Evolutionary conservation across 2,888 invertebrate genomes (phyloP).

Genomic region (Philopedon plagiatum): DNA sequence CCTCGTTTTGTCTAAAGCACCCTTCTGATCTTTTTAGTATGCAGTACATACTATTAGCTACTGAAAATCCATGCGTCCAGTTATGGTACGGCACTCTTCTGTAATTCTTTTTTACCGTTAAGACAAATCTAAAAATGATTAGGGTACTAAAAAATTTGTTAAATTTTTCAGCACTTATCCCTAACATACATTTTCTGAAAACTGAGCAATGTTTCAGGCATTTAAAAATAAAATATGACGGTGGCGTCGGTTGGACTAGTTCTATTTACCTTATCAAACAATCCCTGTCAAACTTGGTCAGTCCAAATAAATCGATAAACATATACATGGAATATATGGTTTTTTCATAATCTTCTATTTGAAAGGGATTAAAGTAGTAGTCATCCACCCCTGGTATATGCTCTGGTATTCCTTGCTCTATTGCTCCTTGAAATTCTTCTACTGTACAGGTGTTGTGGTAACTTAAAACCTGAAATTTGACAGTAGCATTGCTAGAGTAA

Average conservation of each 20-base stretch:
- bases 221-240: too few species aligned
- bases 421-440: slow-evolving; percentile 72
- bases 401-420: slow-evolving; percentile 59
- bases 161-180: too few species aligned
- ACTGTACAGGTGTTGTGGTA: slow-evolving; percentile 87
- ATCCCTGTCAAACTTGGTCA: slow-evolving; percentile 77
- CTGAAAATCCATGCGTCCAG: slow-evolving; percentile 90
- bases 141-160: too few species aligned
- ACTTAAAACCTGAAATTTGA: slow-evolving; percentile 78
- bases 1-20: slow-evolving; percentile 75
- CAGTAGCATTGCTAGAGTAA: not conserved
- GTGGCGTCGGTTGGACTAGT: too few species aligned
- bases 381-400: slow-evolving; percentile 68
- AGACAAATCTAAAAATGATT: slow-evolving; percentile 72
- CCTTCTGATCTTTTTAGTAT: slow-evolving; percentile 75
- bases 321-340: slow-evolving; percentile 81
- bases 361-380: slow-evolving; percentile 82
- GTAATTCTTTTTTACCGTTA: slow-evolving; percentile 90
- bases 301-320: slow-evolving; percentile 80
- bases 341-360: slow-evolving; percentile 79
- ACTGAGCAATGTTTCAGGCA: too few species aligned
- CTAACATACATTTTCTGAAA: too few species aligned
- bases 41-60: slow-evolving; percentile 87
- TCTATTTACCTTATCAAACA: slow-evolving; percentile 72
- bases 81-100: slow-evolving; percentile 89